Evolutionary conservation across 2,113 vertebrate genomes (phyloP), one percentile per base, ranked within the genome.

Genomic region (Suncus etruscus): DNA sequence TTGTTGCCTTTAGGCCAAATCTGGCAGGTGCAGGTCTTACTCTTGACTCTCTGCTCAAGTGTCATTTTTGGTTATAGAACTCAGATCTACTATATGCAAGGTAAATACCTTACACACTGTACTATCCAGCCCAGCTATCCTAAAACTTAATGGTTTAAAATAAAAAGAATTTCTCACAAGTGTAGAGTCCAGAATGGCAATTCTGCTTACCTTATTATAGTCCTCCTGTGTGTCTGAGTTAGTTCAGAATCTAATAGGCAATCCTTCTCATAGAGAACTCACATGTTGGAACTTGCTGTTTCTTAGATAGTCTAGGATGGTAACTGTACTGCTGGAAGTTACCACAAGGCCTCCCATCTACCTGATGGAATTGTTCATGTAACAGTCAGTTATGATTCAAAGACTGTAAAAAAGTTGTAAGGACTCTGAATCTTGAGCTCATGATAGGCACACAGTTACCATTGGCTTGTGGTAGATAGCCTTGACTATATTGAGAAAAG

Each of bases 251-350:
- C 82, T 58, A 58, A n/a, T 69, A 63, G 61, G 20, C 29, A 86
- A 25, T 48, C 61, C 69, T 75, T 24, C 39, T 61, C 45, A 75
- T 31, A 80, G 9, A 76, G 14, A 8, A 61, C 51, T 77, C 63
- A 65, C 45, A 27, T 32, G 22, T 70, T 82, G 39, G 51, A 65
- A 31, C 63, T 82, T 86, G 12, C n/a, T 68, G 6, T 11, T 76
- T 75, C 77, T 82, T 93, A 18, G n/a, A 25, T 77, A 50, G 20
- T n/a, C 77, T 93, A 32, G 45, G 65, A 31, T 77, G 45, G 5
- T 86, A 51, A 20, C 70, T 83, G 15, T 45, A 50, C n/a, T n/a
- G n/a, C n/a, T n/a, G n/a, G n/a, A n/a, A n/a, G n/a, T 29, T 75
- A 45, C n/a, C 51, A 72, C 16, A 29, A 77, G 15, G 16, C 76